These are phyloP conservation scores for Elmis aenea DNA, from an alignment of 2,888 invertebrate species.

Conservation along the genomic window DNA sequence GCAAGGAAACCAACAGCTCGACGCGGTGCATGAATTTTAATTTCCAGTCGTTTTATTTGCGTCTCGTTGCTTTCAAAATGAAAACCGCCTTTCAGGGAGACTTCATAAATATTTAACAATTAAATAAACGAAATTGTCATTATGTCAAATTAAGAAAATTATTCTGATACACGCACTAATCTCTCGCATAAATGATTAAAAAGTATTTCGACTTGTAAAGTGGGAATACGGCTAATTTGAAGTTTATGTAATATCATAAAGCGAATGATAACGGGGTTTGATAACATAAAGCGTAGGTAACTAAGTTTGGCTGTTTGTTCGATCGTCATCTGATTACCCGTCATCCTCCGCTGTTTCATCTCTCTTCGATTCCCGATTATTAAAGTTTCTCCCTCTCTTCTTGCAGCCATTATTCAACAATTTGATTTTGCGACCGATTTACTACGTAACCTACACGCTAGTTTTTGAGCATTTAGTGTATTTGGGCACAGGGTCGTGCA, in stretches of 20 bases:
- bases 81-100: slow-evolving; percentile 25
- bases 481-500: too few species aligned
- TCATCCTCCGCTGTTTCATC: slow-evolving; percentile 17
- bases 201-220: background rate
- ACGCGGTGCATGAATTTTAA: slow-evolving; percentile 38
- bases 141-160: slow-evolving; percentile 26
- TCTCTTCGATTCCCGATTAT: slow-evolving; percentile 16
- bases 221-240: slow-evolving; percentile 21
- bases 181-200: background rate
- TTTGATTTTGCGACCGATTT: slow-evolving; percentile 17
- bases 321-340: slow-evolving; percentile 18
- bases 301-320: slow-evolving; percentile 20
- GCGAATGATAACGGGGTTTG: slow-evolving; percentile 21
- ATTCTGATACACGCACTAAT: slow-evolving; percentile 16
- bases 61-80: slow-evolving; percentile 26
- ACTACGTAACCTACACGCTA: slow-evolving; percentile 12
- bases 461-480: too few species aligned
- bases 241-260: slow-evolving; percentile 23
- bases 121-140: slow-evolving; percentile 28
- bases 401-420: slow-evolving; percentile 14
- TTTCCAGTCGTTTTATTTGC: slow-evolving; percentile 30
- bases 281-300: slow-evolving; percentile 23
- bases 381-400: slow-evolving; percentile 13
- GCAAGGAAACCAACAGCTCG: slow-evolving; percentile 32
- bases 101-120: slow-evolving; percentile 31